Base-by-base conservation (phyloP, 2,888 invertebrate species). In the Lithophane ornitopus region DNA sequence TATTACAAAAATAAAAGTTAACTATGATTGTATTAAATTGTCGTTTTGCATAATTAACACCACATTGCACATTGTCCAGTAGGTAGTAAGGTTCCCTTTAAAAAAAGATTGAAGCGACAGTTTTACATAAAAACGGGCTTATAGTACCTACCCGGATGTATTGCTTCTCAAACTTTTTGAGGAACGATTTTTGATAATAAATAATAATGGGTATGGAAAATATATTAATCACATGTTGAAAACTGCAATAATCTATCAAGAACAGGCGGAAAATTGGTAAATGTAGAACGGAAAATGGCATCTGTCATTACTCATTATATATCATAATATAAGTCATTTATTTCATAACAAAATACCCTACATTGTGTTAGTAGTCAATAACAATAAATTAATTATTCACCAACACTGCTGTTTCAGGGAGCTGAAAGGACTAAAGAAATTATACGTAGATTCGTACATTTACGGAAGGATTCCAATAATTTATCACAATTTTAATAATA, bases 131-230 rank as follows among this genome's bases (percentile, higher is more conserved):
- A 80, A 76, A n/a, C 11, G 58, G 77, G 66, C 72, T 83, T 56
- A 46, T n/a, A 28, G 28, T 12, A 62, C 39, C 49, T 70, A 86
- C 87, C 80, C 80, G 87, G 86, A 86, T 84, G 62, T 74, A 26
- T 14, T 0, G 85, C 14, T 81, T 70, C 85, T 85, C 86, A 86
- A 86, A 78, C 49, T 86, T 85, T 74, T 3, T 8, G 14, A 39
- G 22, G 11, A 3, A 46, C 3, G 14, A 28, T 22, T 46, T 28
- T 49, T 49, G 2, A 52, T 22, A 70, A 22, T 46, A 49, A 62
- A 39, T 22, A 28, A 44, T 22, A 58, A 14, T 52, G n/a, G 4
- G 2, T 9, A 22, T 52, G n/a, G 16, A 67, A n/a, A n/a, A 34
- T n/a, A 52, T 65, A 44, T 19, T 26, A 63, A 44, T 49, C 14